These are phyloP conservation scores for Eclectus roratus DNA, from an alignment of 2,113 vertebrate species.

Conservation along the genomic window DNA sequence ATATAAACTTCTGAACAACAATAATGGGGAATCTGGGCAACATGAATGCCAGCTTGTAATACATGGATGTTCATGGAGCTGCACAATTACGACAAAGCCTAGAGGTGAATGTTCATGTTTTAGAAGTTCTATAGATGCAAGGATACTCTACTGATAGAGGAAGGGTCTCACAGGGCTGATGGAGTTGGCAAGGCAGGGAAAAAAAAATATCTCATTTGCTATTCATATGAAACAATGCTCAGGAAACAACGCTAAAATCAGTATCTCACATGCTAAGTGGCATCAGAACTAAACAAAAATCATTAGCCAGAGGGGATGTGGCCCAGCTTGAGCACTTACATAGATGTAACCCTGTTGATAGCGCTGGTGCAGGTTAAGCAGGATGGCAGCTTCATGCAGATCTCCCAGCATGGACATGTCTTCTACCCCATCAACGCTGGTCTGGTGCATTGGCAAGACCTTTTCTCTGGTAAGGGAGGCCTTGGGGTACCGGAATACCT, in stretches of 20 bases:
- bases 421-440: slow-evolving; percentile 83
- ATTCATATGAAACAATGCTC: neutral
- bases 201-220: neutral
- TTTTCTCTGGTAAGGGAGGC: slow-evolving; percentile 75
- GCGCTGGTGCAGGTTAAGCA: slow-evolving; percentile 87
- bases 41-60: neutral
- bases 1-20: neutral
- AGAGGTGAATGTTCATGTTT: neutral
- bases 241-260: neutral
- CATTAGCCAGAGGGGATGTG: neutral
- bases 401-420: slow-evolving; percentile 89
- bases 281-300: neutral
- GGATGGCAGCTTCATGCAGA: slow-evolving; percentile 88
- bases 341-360: slow-evolving; percentile 87
- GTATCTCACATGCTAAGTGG: neutral
- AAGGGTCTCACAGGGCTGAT: neutral
- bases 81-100: neutral
- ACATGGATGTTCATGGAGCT: neutral
- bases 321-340: slow-evolving; percentile 62
- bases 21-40: neutral
- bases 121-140: neutral
- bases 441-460: slow-evolving; percentile 83
- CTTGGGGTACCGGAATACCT: slow-evolving; percentile 78
- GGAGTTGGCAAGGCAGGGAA: neutral
- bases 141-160: neutral